Base-by-base conservation (phyloP, 1,140 invertebrate species). In the Scaptomyza montana region DNA sequence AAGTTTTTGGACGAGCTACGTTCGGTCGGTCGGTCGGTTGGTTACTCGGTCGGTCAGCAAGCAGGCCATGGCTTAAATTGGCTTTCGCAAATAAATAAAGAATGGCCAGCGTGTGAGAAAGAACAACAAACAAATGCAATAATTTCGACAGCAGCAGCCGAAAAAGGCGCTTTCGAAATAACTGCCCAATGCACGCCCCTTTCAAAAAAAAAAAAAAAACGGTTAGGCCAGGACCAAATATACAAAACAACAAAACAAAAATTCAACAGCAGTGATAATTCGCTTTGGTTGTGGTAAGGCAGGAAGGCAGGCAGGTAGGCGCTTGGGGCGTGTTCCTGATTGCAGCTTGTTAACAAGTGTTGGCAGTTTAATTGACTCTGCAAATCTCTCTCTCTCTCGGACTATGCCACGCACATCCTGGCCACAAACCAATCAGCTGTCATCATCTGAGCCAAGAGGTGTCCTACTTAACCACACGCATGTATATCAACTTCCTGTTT, bases 271-370 rank as follows among this genome's bases (percentile, higher is more conserved):
- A 68, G 81, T 86, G 81, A 85, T 85, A 85, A 85, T 87, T 86
- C 66, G 78, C 54, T 67, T 45, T 41, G 46, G 12, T 6, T 16
- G 39, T 12, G 13, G 47, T 16, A n/a, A 45, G n/a, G 43, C 47
- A 51, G 63, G 60, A 36, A 60, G 30, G 30, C 47, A 51, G 63
- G 63, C 41, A 60, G 63, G 63, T 36, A 60, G 63, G 65, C 60
- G 84, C 86, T 82, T 45, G 82, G 80, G 87, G 89, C 89, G 89
- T 90, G 84, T 82, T 78, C 78, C 84, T 90, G 89, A 90, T 90
- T 90, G 89, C 76, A 90, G 89, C 80, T 90, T 90, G 89, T 90
- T 90, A 90, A 90, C 89, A 90, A 90, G 89, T 90, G 89, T 90
- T 90, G 89, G 89, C 89, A 90, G 89, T 90, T 90, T 90, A 90